These are phyloP conservation scores for Paracanthobrama guichenoti DNA, from an alignment of 2,113 vertebrate species.

Conservation along the genomic window DNA sequence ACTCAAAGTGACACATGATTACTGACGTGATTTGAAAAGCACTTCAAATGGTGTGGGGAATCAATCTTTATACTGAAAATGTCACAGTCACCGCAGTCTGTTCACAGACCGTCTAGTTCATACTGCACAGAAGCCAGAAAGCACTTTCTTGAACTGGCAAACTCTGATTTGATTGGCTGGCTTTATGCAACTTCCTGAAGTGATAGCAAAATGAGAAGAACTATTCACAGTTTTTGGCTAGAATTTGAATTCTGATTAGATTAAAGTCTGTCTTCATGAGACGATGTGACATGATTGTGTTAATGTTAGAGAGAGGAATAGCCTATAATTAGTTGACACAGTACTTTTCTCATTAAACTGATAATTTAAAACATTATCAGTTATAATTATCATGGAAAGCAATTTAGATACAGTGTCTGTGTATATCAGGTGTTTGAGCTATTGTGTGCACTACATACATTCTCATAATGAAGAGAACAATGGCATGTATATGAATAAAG, in stretches of 20 bases:
- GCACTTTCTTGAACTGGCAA: neutral
- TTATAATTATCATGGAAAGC: conserved; percentile 4
- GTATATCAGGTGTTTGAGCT: neutral
- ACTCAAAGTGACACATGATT: neutral
- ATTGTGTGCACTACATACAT: neutral
- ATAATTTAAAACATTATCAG: neutral
- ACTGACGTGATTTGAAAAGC: neutral
- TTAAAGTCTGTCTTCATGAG: neutral
- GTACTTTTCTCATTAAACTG: neutral
- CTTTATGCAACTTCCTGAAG: neutral
- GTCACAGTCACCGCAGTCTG: neutral
- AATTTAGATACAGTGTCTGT: neutral
- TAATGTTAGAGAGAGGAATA: neutral
- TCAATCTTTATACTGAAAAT: neutral
- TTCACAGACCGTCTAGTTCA: neutral
- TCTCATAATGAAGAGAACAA: neutral
- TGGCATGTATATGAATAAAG: neutral
- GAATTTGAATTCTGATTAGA: neutral
- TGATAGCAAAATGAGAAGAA: neutral
- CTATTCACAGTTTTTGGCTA: neutral
- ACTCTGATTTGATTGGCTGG: neutral
- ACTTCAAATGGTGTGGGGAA: neutral
- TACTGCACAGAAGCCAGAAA: neutral
- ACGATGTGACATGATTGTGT: neutral
- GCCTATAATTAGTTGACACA: neutral